Base-by-base conservation (phyloP, 2,797 vertebrate genomes). In the Selene dorsalis region DNA sequence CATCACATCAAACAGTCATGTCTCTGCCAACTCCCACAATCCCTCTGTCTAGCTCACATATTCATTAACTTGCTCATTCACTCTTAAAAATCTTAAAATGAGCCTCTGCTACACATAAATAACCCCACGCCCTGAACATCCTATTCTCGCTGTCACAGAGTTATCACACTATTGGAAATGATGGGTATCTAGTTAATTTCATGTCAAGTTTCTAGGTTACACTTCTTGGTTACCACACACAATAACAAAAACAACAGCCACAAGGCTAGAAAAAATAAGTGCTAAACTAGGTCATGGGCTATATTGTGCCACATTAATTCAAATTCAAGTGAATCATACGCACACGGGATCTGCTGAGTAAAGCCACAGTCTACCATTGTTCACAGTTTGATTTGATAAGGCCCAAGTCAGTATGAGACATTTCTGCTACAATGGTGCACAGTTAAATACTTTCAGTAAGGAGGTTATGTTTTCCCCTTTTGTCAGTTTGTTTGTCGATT, bases 31-130 rank as follows among this genome's bases (percentile, higher is more conserved):
- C 55, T 73, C 47, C 68, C 47, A 73, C 53, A 73, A 86, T 73
- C 69, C 55, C 30, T 69, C 69, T 30, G 41, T 77, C 38, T 59
- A 66, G 73, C 70, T 83, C 74, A 76, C 24, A 0, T 72, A 58
- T 43, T 63, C 22, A 60, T 73, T 56, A 70, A 62, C 16, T 69
- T 41, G 7, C 50, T 84, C 72, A 83, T 69, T 88, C 62, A 78
- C 45, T 63, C 53, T n/a, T n/a, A n/a, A n/a, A n/a, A 71, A 43
- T 77, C 38, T 75, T 22, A 84, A 39, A 85, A 82, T 77, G 77
- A 88, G 66, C 69, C 81, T 56, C 71, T 87, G 68, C 62, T 81
- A 22, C 45, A 69, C 73, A 70, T 66, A 60, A 60, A 68, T 26
- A 52, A 71, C 35, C 35, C 45, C 2, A 57, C 2, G 0, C 55